A percentile compares a stretch with the other conserved stretches of the same genome.
Evolutionary conservation across 2,797 vertebrate species (phyloP).

Genomic region (Pempheris klunzingeri): DNA sequence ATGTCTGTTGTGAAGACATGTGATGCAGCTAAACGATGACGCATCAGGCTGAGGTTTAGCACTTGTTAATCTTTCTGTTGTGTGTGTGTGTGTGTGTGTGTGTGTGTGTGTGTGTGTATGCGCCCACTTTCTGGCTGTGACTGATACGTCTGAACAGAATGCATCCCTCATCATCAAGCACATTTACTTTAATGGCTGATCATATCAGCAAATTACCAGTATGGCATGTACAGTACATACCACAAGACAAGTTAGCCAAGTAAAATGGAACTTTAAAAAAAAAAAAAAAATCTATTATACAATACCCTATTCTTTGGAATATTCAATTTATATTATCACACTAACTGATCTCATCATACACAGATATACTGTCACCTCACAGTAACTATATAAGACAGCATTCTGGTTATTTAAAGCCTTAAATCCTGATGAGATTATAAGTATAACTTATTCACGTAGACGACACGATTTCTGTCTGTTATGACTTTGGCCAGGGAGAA

Average conservation of each 20-base stretch:
- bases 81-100: slow-evolving; percentile 29
- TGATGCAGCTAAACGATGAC: slow-evolving; percentile 59
- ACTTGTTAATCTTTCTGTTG: slow-evolving; percentile 51
- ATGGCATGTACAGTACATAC: not conserved
- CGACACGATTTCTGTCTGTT: slow-evolving; percentile 37
- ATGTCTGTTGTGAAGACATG: slow-evolving; percentile 39
- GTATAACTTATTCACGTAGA: slow-evolving; percentile 28
- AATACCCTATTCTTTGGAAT: slow-evolving; percentile 16
- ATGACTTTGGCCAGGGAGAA: slow-evolving; percentile 44
- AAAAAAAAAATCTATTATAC: too few species aligned
- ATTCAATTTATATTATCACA: slow-evolving; percentile 27
- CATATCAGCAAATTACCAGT: slow-evolving; percentile 1
- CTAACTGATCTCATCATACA: slow-evolving; percentile 23
- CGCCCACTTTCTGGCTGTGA: slow-evolving; percentile 8
- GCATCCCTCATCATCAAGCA: slow-evolving; percentile 13
- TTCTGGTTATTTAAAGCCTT: slow-evolving; percentile 25
- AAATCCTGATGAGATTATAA: slow-evolving; percentile 44
- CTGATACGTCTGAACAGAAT: slow-evolving; percentile 8
- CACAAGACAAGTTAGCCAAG: not conserved
- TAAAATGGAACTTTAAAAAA: not conserved
- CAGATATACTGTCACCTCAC: slow-evolving; percentile 18
- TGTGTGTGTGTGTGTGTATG: slow-evolving; percentile 17
- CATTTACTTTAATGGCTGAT: not conserved
- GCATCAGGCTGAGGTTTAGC: slow-evolving; percentile 60
- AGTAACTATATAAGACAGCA: slow-evolving; percentile 1